Percentiles rank a stretch among this genome's conserved stretches.
phyloP scores from a whole-genome alignment of 2,888 invertebrate species.

The Ormyrus thymus region DNA sequence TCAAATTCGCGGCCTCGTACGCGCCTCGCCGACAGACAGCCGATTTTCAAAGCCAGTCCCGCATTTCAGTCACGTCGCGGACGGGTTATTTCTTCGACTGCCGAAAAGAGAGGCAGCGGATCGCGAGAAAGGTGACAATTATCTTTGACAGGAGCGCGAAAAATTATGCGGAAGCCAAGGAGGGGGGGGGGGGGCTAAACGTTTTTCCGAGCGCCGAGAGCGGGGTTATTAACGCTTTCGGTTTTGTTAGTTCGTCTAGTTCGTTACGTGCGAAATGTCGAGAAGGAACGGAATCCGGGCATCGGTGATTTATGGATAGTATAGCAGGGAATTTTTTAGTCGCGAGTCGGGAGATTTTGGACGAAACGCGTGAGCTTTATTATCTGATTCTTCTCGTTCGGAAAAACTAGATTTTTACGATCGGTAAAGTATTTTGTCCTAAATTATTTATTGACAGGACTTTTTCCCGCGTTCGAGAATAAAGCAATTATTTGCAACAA shows the following conservation, averaged over 20 bases:
- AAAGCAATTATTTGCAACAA: too few relatives aligned
- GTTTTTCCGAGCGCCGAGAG: not conserved
- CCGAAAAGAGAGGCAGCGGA: not conserved
- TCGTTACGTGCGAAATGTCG: not conserved
- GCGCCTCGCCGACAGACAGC: constrained; percentile 38
- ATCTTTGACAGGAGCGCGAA: constrained; percentile 41
- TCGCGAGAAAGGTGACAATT: constrained; percentile 49
- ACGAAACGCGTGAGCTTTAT: too few relatives aligned
- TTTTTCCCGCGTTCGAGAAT: too few relatives aligned
- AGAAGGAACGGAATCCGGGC: not conserved
- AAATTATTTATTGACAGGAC: too few relatives aligned
- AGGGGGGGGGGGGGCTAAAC: too few relatives aligned
- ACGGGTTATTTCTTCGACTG: constrained; percentile 39
- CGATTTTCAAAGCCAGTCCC: constrained; percentile 32
- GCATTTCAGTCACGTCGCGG: constrained; percentile 53
- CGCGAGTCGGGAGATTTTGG: too few relatives aligned
- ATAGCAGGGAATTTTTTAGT: too few relatives aligned
- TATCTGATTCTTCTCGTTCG: too few relatives aligned
- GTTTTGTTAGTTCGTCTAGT: not conserved
- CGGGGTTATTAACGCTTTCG: not conserved
- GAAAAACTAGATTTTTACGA: too few relatives aligned
- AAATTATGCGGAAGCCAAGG: too few relatives aligned
- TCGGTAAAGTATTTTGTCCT: too few relatives aligned
- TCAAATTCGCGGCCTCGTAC: constrained; percentile 43
- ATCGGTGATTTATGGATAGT: too few relatives aligned